Base-by-base conservation (phyloP, 2,888 invertebrate species). In the Cephus rjabovi region DNA sequence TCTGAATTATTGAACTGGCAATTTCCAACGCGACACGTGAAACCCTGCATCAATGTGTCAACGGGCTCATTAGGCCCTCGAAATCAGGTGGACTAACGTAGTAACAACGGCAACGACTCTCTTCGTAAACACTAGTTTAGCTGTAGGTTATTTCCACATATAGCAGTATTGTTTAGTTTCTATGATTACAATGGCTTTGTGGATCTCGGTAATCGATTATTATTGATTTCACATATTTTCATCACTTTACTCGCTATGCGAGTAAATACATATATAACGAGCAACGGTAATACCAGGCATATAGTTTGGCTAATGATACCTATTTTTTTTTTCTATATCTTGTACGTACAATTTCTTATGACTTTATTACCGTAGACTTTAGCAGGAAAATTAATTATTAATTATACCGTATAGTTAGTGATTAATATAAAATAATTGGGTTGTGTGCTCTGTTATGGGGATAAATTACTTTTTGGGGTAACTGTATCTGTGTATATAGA, bases 1-100 rank as follows among this genome's bases (percentile, higher is more conserved):
- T 81, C 83, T 86, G 90, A 90, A 90, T 91, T 91, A 90, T 91
- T 91, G 90, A 89, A 91, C 84, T 86, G 87, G 84, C 88, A 89
- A 90, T 91, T 91, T 90, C 86, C 89, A 85, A 81, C 83, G 83
- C 85, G 86, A 87, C 85, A 86, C 86, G 85, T 84, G 86, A 85
- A 84, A 85, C 87, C 85, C 86, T 84, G 87, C 85, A 87, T 88
- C 87, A 86, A 86, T 87, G 90, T 89, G 90, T 89, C 91, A 90
- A 88, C 90, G 86, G 87, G 86, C 88, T 89, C 88, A 88, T 90
- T 89, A 87, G 87, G 87, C 82, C 85, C 82, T 85, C 77, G 85
- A 86, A 90, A 90, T 88, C 86, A 87, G 83, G 84, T 86, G 84
- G 85, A 86, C 84, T 83, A 83, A 84, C 81, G 83, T 83, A 83